phyloP scores from a whole-genome alignment of 2,113 vertebrate species.

The Argyrosomus japonicus region DNA sequence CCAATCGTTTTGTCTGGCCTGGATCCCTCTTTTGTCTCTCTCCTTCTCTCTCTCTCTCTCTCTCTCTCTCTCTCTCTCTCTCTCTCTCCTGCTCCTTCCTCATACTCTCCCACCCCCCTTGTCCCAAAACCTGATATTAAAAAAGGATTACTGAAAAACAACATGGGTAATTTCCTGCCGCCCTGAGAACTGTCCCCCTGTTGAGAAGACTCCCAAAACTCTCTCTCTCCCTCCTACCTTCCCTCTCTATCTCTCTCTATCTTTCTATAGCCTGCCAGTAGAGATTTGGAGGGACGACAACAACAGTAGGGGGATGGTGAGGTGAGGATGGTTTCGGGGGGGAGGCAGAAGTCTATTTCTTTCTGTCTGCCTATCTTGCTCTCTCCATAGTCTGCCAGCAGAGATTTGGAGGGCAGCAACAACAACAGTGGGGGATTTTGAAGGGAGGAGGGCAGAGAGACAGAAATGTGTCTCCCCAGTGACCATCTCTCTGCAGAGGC shows the following conservation, averaged over 20 bases:
- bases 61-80: no score
- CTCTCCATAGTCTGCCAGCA: slow-evolving; percentile 43
- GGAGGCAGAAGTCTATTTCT: slow-evolving; percentile 44
- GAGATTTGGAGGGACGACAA: slow-evolving; percentile 61
- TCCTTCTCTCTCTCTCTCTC: slow-evolving; percentile 35
- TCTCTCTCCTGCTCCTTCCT: slow-evolving; percentile 6
- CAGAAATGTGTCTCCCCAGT: slow-evolving; percentile 57
- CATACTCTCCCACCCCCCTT: slow-evolving; percentile 33
- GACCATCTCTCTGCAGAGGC: slow-evolving; percentile 50
- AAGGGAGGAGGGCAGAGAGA: slow-evolving; percentile 33
- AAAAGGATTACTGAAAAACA: slow-evolving; percentile 78
- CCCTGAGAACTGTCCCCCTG: slow-evolving; percentile 58
- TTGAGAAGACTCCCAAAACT: slow-evolving; percentile 42
- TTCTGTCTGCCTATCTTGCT: slow-evolving; percentile 40
- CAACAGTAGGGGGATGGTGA: slow-evolving; percentile 51
- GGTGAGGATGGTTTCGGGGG: slow-evolving; percentile 15
- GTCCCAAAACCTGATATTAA: slow-evolving; percentile 80
- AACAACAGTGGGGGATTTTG: slow-evolving; percentile 48
- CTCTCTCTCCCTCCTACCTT: slow-evolving; percentile 21
- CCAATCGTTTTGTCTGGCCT: slow-evolving; percentile 72
- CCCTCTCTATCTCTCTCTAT: slow-evolving; percentile 18
- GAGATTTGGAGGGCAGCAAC: slow-evolving; percentile 66
- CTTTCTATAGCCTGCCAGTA: slow-evolving; percentile 19
- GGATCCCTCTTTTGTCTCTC: slow-evolving; percentile 68
- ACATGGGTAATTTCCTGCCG: slow-evolving; percentile 76